Evolutionary conservation across 1,140 invertebrate species (phyloP).

Genomic region (Tribolium castaneum): DNA sequence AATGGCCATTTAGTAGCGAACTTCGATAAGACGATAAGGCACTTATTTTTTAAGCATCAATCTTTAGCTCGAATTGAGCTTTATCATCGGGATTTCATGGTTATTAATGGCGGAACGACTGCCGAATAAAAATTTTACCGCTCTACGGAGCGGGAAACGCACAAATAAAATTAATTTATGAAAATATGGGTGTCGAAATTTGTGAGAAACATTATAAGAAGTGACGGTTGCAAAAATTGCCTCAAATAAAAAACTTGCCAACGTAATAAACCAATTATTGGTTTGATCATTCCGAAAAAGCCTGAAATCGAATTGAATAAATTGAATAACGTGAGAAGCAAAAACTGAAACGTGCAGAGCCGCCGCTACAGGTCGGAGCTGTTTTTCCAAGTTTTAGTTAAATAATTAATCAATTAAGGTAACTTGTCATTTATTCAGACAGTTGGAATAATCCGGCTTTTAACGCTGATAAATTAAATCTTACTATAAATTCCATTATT

Average conservation of each 20-base stretch:
- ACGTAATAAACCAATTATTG: not conserved
- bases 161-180: too few species aligned
- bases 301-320: not conserved
- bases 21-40: not conserved
- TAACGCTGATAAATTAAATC: conserved; percentile 7
- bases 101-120: not conserved
- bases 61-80: not conserved
- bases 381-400: not conserved
- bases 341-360: not conserved
- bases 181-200: too few species aligned
- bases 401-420: not conserved
- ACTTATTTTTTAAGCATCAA: conserved; percentile 3
- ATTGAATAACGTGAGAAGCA: not conserved
- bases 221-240: not conserved
- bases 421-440: not conserved
- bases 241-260: not conserved
- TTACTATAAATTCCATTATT: conserved; percentile 5
- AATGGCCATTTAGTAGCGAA: conserved; percentile 4
- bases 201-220: not conserved
- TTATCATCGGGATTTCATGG: not conserved
- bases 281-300: not conserved
- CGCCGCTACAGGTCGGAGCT: too few species aligned
- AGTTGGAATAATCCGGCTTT: conserved; percentile 5
- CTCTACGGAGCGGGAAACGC: too few species aligned
- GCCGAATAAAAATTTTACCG: not conserved